Percentiles rank a stretch among this genome's conserved stretches.
These are phyloP conservation scores for Chironomus striatipennis DNA, from an alignment of 1,140 invertebrate genomes.

Conservation along the genomic window DNA sequence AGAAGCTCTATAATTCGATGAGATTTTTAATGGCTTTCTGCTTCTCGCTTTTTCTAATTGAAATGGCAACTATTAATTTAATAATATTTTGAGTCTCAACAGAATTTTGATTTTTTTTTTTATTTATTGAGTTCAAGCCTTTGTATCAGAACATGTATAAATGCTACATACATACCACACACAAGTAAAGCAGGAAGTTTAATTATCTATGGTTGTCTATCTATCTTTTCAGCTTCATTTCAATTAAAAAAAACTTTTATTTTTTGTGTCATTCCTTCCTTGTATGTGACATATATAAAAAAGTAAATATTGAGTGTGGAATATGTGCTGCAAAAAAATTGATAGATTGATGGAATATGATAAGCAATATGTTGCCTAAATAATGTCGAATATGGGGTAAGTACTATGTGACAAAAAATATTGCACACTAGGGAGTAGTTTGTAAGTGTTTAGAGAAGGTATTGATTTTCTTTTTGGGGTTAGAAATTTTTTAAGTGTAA, in stretches of 20 bases:
- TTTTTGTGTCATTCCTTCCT: too few species aligned
- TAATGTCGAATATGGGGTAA: not conserved
- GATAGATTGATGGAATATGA: not conserved
- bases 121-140: too few species aligned
- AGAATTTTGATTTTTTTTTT: too few species aligned
- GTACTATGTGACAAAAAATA: not conserved
- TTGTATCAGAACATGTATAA: too few species aligned
- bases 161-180: not conserved
- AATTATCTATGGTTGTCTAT: constrained; percentile 2
- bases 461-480: too few species aligned
- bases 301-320: not conserved
- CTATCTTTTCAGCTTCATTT: not conserved
- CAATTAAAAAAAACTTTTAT: constrained; percentile 10
- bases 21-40: constrained; percentile 22
- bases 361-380: not conserved
- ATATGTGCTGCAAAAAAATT: not conserved
- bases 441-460: too few species aligned
- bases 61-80: not conserved
- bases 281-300: too few species aligned
- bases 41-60: not conserved
- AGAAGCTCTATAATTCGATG: constrained; percentile 9
- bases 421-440: too few species aligned
- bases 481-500: too few species aligned
- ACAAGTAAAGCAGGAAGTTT: not conserved
- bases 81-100: too few species aligned